A percentile compares a stretch with the other conserved stretches of the same genome.
Conservation (phyloP, 2,113 vertebrate species). For the Brienomyrus brachyistius region DNA sequence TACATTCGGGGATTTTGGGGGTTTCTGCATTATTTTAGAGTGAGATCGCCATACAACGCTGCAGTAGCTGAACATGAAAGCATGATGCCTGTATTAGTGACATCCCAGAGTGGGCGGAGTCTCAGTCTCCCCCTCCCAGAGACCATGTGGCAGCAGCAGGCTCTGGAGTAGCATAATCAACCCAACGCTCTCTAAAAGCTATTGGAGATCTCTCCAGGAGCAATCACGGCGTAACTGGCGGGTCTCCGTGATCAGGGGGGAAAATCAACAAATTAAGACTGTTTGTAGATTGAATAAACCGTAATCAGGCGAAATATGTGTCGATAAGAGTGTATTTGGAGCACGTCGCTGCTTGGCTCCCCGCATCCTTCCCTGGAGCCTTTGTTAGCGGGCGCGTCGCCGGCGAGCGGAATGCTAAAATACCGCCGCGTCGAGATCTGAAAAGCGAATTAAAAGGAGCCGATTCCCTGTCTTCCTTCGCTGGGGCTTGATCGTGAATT, state of each 20-base stretch:
- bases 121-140: background rate
- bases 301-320: slow-evolving; percentile 6
- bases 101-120: background rate
- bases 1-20: background rate
- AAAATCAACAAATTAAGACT: slow-evolving; percentile 17
- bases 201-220: background rate
- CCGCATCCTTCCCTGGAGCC: background rate
- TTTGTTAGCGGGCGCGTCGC: background rate
- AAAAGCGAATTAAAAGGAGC: background rate
- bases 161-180: background rate
- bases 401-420: background rate
- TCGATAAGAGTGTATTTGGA: background rate
- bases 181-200: background rate
- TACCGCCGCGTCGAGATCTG: background rate
- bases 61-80: background rate
- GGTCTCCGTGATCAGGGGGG: background rate
- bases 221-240: background rate
- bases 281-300: slow-evolving; percentile 9
- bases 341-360: background rate
- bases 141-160: background rate
- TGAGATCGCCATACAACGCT: background rate
- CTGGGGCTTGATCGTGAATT: background rate
- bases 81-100: background rate
- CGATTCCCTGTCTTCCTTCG: background rate
- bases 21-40: background rate